Evolutionary conservation across 2,797 vertebrate species (phyloP), one percentile per base, ranked within the genome.

Genomic region (Austrolebias charrua): DNA sequence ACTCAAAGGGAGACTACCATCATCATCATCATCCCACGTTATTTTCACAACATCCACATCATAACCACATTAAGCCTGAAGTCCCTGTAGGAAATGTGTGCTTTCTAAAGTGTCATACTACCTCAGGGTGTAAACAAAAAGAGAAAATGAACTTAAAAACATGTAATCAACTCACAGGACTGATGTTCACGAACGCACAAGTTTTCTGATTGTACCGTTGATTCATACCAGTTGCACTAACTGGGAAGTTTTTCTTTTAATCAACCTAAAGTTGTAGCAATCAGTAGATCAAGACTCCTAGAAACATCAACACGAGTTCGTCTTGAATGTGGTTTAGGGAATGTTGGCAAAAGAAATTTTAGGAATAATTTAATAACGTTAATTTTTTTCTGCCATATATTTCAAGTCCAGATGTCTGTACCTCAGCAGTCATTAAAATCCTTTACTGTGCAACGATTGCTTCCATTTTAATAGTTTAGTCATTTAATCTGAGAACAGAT

Each of bases 171-270:
- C 66, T 78, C 76, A 66, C 28, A 62, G 77, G 68, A 83, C 83
- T 53, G 18, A 38, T 72, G 44, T 71, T 86, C 82, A 83, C 75
- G 47, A 68, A 82, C 74, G 87, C 90, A 92, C 90, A 92, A 82
- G 50, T 75, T 60, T 71, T 81, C 43, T 75, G 80, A 88, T 88
- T 89, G 83, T 88, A 85, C 69, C 63, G 55, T 51, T 69, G 75
- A 57, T 85, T 78, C 66, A 58, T 44, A 62, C 79, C 18, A 64
- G 8, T 16, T 79, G 59, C 59, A 62, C 57, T 57, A 68, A 56
- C 62, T 61, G 51, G 49, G 69, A 81, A 46, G n/a, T 76, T 73
- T 11, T 38, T 61, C 54, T 81, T 57, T 71, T 47, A 48, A 76
- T 46, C 4, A 12, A 60, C 60, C n/a, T 80, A 79, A 71, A 75